phyloP scores from a whole-genome alignment of 2,888 invertebrate species.

The Thera britannica region DNA sequence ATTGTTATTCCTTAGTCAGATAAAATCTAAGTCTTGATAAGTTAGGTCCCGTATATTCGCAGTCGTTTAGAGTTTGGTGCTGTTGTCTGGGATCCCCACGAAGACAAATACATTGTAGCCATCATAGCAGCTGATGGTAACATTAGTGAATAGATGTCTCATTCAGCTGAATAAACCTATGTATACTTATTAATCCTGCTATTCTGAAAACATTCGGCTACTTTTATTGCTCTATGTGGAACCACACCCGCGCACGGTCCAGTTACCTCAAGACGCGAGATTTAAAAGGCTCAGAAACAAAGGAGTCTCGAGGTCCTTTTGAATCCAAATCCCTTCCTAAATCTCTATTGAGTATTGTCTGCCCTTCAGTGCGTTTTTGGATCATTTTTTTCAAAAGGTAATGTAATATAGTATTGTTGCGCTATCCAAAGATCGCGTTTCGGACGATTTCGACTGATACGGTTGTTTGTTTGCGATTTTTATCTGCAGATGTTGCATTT shows the following conservation, averaged over 20 bases:
- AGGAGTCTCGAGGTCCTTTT: constrained; percentile 63
- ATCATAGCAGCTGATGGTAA: too few species aligned
- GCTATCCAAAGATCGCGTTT: constrained; percentile 64
- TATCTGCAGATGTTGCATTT: constrained; percentile 31
- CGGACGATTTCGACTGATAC: constrained; percentile 56
- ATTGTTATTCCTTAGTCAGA: too few species aligned
- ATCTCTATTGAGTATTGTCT: constrained; percentile 76
- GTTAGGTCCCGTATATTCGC: too few species aligned
- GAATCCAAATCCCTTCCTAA: constrained; percentile 80
- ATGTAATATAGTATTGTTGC: constrained; percentile 76
- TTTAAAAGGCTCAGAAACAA: constrained; percentile 77
- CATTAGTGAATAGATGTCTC: too few species aligned
- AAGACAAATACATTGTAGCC: too few species aligned
- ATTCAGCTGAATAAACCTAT: too few species aligned
- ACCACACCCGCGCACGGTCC: constrained; percentile 50
- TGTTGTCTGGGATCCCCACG: too few species aligned
- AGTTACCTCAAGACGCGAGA: constrained; percentile 67
- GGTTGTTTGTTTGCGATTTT: constrained; percentile 40
- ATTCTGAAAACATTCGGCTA: too few species aligned
- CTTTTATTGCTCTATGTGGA: constrained; percentile 41
- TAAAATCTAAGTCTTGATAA: too few species aligned
- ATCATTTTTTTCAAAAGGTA: constrained; percentile 61
- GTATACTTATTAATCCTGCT: too few species aligned
- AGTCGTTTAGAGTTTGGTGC: too few species aligned
- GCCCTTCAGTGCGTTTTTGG: constrained; percentile 61